phyloP scores from a whole-genome alignment of 2,797 vertebrate genomes.

The Alosa sapidissima region DNA sequence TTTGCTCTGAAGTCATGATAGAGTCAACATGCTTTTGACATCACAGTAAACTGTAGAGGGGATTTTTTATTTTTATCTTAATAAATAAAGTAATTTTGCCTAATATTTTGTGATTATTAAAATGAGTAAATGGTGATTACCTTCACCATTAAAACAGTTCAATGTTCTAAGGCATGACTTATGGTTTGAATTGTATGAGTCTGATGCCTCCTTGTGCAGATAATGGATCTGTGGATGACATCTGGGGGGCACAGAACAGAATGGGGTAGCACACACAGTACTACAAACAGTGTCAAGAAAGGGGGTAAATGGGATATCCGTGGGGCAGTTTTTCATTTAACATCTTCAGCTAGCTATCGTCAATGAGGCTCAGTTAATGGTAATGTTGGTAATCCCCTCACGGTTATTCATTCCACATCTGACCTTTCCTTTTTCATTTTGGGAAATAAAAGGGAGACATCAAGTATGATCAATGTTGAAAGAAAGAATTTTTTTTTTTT shows the following conservation, averaged over 20 bases:
- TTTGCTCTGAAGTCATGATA: not conserved
- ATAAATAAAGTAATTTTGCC: not conserved
- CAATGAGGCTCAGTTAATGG: constrained; percentile 15
- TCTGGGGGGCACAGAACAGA: constrained; percentile 31
- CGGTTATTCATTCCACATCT: not conserved
- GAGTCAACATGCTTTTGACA: not conserved
- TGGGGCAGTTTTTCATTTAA: constrained; percentile 22
- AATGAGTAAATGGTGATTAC: not conserved
- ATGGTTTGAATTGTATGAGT: not conserved
- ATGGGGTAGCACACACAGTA: not conserved
- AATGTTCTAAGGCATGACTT: not conserved
- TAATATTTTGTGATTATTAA: not conserved
- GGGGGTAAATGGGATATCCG: not conserved
- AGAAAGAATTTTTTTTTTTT: not conserved
- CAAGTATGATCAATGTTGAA: not conserved
- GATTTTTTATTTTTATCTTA: not conserved
- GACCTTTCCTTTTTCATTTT: not conserved
- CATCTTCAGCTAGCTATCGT: not conserved
- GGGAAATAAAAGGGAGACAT: not conserved
- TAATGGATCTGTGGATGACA: constrained; percentile 26
- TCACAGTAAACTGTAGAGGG: not conserved
- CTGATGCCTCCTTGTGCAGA: not conserved
- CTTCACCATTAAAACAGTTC: not conserved
- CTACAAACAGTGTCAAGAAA: not conserved
- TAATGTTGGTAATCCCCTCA: not conserved